Percentiles rank a stretch among this genome's conserved stretches.
Evolutionary conservation across 37 sponge, comb jelly and placozoan species (phyloP).

Genomic region (Spongilla lacustris): DNA sequence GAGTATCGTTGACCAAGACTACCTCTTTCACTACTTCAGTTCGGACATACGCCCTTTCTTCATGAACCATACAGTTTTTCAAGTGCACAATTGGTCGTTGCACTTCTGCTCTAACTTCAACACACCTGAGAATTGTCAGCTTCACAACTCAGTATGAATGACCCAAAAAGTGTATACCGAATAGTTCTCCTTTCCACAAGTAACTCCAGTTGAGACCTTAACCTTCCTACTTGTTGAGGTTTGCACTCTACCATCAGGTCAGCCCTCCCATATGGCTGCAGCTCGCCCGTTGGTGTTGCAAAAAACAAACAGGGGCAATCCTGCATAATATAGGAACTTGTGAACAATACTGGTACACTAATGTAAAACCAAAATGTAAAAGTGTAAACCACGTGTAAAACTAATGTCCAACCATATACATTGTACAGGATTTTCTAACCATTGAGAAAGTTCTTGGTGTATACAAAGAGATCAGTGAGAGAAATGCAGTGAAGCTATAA

Average conservation of each 20-base stretch:
- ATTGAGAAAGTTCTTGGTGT: too few relatives aligned
- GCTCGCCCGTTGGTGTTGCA: neutral
- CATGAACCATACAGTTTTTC: conserved; percentile 42
- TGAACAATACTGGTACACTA: too few relatives aligned
- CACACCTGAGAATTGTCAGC: conserved; percentile 17
- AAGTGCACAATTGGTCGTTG: conserved; percentile 65
- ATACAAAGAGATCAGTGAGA: too few relatives aligned
- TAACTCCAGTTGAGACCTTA: conserved; percentile 30
- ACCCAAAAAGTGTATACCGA: conserved; percentile 3
- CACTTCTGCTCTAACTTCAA: conserved; percentile 64
- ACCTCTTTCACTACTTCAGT: conserved; percentile 18
- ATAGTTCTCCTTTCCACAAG: conserved; percentile 1
- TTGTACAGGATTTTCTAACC: too few relatives aligned
- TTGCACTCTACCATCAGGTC: conserved; percentile 37
- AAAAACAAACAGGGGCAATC: conserved; percentile 1
- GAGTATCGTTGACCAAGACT: conserved; percentile 47
- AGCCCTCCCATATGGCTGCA: conserved; percentile 13
- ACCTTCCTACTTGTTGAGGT: conserved; percentile 31
- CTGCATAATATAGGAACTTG: neutral
- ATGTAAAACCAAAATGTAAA: too few relatives aligned
- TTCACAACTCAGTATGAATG: neutral
- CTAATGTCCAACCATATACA: too few relatives aligned
- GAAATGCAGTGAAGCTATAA: too few relatives aligned
- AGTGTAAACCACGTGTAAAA: too few relatives aligned
- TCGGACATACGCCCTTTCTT: conserved; percentile 41